These are phyloP conservation scores for Poecilia picta DNA, from an alignment of 2,797 vertebrate genomes.

Conservation along the genomic window DNA sequence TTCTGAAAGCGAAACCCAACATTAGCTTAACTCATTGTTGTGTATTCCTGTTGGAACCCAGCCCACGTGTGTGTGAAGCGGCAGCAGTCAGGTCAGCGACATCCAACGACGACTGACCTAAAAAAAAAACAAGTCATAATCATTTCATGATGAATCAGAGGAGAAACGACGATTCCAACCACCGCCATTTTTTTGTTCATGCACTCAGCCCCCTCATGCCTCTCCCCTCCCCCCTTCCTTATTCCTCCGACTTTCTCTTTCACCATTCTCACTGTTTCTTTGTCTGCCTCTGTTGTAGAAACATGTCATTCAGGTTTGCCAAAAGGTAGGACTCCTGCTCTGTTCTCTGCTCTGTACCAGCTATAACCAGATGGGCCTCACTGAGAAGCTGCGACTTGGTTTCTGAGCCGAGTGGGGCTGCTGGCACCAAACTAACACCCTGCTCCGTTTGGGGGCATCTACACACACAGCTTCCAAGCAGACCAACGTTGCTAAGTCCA, in stretches of 20 bases:
- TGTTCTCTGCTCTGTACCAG: constrained; percentile 59
- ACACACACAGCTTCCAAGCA: constrained; percentile 29
- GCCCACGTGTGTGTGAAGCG: neutral
- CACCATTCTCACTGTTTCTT: constrained; percentile 84
- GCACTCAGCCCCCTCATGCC: constrained; percentile 63
- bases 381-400: constrained; percentile 35
- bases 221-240: neutral
- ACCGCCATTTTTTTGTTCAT: constrained; percentile 81
- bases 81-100: constrained; percentile 52
- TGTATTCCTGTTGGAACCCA: neutral
- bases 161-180: constrained; percentile 71
- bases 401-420: constrained; percentile 51
- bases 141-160: constrained; percentile 27
- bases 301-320: constrained; percentile 99
- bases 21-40: neutral
- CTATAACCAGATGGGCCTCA: constrained; percentile 27
- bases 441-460: constrained; percentile 57
- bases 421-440: constrained; percentile 72
- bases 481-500: neutral
- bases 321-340: constrained; percentile 97
- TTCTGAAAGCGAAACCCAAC: neutral
- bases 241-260: constrained; percentile 48
- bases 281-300: constrained; percentile 96
- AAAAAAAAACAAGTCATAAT: constrained; percentile 67
- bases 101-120: constrained; percentile 38